Evolutionary conservation across 1,140 invertebrate genomes (phyloP).

Genomic region (Melitaea cinxia): DNA sequence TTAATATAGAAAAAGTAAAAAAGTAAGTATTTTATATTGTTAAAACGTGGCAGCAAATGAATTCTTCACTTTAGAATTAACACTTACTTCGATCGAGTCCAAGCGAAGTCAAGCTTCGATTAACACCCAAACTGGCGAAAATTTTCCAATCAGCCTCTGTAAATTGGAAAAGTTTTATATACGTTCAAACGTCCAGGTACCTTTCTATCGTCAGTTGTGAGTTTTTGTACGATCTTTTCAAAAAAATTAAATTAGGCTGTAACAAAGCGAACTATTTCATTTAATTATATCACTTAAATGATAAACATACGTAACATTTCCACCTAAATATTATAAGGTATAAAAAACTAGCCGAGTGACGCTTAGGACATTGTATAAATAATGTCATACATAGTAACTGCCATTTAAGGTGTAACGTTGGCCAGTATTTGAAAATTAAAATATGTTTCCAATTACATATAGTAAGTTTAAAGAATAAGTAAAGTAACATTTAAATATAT

Average conservation of each 20-base stretch:
- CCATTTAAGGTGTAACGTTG: too few relatives aligned
- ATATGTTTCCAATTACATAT: not conserved
- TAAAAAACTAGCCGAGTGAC: too few relatives aligned
- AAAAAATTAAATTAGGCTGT: slow-evolving; percentile 57
- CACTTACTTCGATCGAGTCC: slow-evolving; percentile 43
- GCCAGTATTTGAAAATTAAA: not conserved
- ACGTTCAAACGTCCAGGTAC: slow-evolving; percentile 78
- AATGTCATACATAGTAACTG: too few relatives aligned
- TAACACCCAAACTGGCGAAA: slow-evolving; percentile 77
- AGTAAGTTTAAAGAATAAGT: not conserved
- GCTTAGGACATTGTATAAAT: too few relatives aligned
- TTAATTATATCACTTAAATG: not conserved
- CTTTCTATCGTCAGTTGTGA: slow-evolving; percentile 67
- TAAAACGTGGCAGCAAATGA: slow-evolving; percentile 10
- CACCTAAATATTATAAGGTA: too few relatives aligned
- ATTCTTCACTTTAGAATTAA: slow-evolving; percentile 33
- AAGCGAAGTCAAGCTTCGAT: slow-evolving; percentile 71
- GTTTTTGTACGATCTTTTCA: slow-evolving; percentile 61
- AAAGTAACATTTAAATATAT: slow-evolving; percentile 16
- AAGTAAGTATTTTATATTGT: not conserved
- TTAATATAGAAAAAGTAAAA: not conserved
- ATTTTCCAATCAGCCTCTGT: slow-evolving; percentile 79
- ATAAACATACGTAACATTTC: too few relatives aligned
- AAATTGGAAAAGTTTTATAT: slow-evolving; percentile 82
- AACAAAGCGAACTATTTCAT: slow-evolving; percentile 40